Base-by-base conservation (phyloP, 2,797 vertebrate genomes). In the Dromococcyx pavoninus region DNA sequence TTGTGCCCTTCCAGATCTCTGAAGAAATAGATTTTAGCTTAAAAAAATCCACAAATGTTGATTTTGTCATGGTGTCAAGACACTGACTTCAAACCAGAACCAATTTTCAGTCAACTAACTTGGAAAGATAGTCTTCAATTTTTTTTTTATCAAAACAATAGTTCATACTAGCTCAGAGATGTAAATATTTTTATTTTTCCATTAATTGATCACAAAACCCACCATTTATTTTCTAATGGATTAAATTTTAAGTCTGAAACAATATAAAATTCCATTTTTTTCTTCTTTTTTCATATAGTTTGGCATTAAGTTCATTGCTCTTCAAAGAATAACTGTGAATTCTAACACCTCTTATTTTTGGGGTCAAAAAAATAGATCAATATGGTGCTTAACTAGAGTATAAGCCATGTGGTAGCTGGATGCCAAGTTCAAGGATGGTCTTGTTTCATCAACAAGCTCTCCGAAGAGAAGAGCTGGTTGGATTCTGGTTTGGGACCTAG, bases 321-420 rank as follows among this genome's bases (percentile, higher is more conserved):
- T 78, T 58, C 51, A 73, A 72, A 72, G n/a, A 89, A 61, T 48
- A 72, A 27, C 51, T 39, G 5, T 41, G 39, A 76, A 65, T 84
- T 91, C 43, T 75, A 93, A 64, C 33, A 74, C 7, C 1, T 85
- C 9, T 57, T 86, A 90, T 88, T 64, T 88, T 70, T 66, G 44
- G 82, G 19, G 19, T 66, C 82, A 87, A 93, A n/a, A n/a, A 89
- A 93, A 70, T 37, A 87, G 43, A 88, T 92, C 75, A 91, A 85
- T 91, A 79, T 76, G n/a, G 17, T 41, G 15, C 9, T 84, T 88
- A 87, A 91, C 13, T 35, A 37, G 14, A 57, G 9, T 44, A 48
- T 27, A 77, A 48, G 14, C 80, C 46, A 56, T 43, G 30, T 48
- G 14, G 64, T 64, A 91, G n/a, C n/a, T 57, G 56, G 32, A 61